A percentile compares a stretch with the other conserved stretches of the same genome.
Conservation (phyloP, 2,888 invertebrate species). For the Meliscaeva auricollis region DNA sequence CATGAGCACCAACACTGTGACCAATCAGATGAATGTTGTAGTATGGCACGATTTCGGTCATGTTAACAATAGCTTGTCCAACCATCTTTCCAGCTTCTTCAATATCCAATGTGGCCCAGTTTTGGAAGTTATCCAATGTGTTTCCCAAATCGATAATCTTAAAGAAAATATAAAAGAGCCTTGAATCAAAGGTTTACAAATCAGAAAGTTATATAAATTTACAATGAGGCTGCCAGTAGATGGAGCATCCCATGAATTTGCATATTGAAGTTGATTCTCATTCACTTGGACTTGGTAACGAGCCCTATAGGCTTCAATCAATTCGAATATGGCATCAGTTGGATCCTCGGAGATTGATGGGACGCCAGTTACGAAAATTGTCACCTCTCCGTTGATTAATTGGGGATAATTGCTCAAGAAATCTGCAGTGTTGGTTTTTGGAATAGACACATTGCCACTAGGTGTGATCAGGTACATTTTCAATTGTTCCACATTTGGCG, state of each 20-base stretch:
- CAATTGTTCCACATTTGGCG: constrained; percentile 34
- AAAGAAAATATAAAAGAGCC: constrained; percentile 20
- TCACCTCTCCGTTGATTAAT: constrained; percentile 80
- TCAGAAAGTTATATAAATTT: no score
- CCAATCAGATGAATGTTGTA: constrained; percentile 82
- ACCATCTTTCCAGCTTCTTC: constrained; percentile 78
- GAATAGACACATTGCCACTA: constrained; percentile 61
- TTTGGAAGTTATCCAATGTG: constrained; percentile 77
- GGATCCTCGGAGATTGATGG: constrained; percentile 79
- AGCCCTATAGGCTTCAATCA: constrained; percentile 80
- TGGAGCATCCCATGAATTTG: constrained; percentile 78
- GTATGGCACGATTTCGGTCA: constrained; percentile 76
- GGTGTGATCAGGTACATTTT: constrained; percentile 54
- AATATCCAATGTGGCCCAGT: constrained; percentile 78
- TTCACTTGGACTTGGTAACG: constrained; percentile 81
- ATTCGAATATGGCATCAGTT: constrained; percentile 78
- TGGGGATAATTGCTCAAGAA: constrained; percentile 77
- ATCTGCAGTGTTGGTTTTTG: constrained; percentile 75
- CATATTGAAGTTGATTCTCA: constrained; percentile 77
- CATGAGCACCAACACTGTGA: constrained; percentile 81
- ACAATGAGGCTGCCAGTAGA: constrained; percentile 80
- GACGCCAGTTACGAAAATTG: constrained; percentile 81
- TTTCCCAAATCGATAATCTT: constrained; percentile 80
- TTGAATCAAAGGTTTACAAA: no score
- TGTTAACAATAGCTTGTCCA: constrained; percentile 79